phyloP scores from a whole-genome alignment of 2,797 vertebrate species.

The Cephalopachus bancanus region DNA sequence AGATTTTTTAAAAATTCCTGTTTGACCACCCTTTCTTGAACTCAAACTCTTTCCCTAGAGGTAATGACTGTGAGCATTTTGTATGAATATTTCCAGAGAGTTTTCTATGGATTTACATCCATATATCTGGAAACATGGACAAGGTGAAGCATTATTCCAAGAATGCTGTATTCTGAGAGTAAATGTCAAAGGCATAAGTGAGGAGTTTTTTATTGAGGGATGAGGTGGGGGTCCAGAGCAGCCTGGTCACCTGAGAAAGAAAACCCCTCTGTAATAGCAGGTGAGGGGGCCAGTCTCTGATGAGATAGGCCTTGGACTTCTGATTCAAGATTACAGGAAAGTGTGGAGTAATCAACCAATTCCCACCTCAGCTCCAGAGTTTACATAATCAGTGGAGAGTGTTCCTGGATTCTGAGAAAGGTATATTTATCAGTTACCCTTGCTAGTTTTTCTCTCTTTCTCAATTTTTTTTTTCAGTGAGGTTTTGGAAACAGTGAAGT shows the following conservation, averaged over 20 bases:
- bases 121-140: background rate
- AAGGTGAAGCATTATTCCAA: background rate
- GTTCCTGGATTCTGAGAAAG: background rate
- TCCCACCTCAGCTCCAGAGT: background rate
- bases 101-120: slow-evolving; percentile 19
- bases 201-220: background rate
- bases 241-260: background rate
- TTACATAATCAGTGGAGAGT: background rate
- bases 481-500: slow-evolving; percentile 41
- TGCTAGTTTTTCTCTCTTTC: slow-evolving; percentile 24
- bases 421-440: background rate
- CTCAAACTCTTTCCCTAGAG: background rate
- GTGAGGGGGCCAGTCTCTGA: background rate
- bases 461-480: background rate
- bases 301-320: background rate
- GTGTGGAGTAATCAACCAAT: background rate
- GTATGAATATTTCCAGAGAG: slow-evolving; percentile 32
- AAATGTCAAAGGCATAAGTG: background rate
- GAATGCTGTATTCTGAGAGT: background rate
- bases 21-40: background rate
- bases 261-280: background rate
- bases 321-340: background rate
- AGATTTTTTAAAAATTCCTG: background rate
- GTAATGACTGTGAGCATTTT: slow-evolving; percentile 20
- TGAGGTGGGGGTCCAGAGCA: background rate